Percentiles rank a stretch among this genome's conserved stretches.
phyloP scores from a whole-genome alignment of 2,113 vertebrate species.

The Daboia siamensis region DNA sequence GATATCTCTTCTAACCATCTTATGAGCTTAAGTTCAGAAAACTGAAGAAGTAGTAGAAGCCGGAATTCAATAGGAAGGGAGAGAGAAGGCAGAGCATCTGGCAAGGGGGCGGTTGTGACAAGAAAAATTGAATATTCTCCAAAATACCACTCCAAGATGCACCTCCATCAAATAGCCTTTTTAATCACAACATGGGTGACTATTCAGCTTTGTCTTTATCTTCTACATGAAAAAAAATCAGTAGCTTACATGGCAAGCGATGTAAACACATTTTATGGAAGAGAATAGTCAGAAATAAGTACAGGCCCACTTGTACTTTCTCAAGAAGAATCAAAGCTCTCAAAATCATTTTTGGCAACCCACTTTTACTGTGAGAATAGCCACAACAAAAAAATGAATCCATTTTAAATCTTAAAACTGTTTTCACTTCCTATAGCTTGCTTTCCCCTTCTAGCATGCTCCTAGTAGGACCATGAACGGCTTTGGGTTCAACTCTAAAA shows the following conservation, averaged over 20 bases:
- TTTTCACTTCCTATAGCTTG: neutral
- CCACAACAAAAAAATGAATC: slow-evolving; percentile 33
- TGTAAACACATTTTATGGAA: neutral
- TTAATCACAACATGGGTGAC: neutral
- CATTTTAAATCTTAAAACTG: neutral
- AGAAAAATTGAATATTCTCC: neutral
- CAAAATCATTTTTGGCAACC: slow-evolving; percentile 55
- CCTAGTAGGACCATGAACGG: neutral
- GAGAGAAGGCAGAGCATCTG: neutral
- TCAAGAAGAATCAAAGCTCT: slow-evolving; percentile 41
- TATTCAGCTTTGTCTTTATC: neutral
- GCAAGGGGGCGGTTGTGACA: neutral
- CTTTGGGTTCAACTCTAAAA: neutral
- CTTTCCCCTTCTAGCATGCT: neutral
- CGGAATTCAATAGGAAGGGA: neutral
- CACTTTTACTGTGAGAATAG: slow-evolving; percentile 54
- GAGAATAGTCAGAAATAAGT: slow-evolving; percentile 38
- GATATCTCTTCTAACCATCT: neutral
- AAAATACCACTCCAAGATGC: neutral
- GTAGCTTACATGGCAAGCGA: slow-evolving; percentile 14
- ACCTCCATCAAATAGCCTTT: neutral
- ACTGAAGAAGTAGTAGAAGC: neutral
- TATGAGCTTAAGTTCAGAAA: neutral
- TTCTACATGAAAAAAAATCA: neutral
- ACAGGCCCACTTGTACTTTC: slow-evolving; percentile 28